Evolutionary conservation across 37 sponge, comb jelly and placozoan species (phyloP).

Genomic region (Halisarca cf. caerulea): DNA sequence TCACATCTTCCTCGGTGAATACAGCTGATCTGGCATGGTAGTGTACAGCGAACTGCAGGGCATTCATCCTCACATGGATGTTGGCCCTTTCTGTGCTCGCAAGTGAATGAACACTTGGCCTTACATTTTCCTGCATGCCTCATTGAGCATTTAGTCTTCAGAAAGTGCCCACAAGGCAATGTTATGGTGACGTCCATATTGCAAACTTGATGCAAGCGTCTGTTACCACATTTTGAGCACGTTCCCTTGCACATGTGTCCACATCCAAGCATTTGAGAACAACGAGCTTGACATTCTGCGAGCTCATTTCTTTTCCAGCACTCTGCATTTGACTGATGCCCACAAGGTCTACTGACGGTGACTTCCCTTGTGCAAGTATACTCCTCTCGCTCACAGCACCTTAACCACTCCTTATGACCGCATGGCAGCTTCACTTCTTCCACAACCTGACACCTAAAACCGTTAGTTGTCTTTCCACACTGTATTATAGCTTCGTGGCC

Average conservation of each 20-base stretch:
- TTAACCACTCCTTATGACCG: conserved; percentile 46
- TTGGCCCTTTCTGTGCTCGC: background rate
- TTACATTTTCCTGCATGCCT: background rate
- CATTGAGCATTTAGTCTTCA: background rate
- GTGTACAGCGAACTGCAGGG: conserved; percentile 1
- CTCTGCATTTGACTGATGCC: background rate
- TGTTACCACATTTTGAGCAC: background rate
- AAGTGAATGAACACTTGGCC: background rate
- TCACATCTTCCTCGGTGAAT: conserved; percentile 34
- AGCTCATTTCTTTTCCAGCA: conserved; percentile 13
- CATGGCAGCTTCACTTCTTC: conserved; percentile 15
- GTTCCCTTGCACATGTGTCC: conserved; percentile 59
- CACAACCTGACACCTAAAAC: background rate
- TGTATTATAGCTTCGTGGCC: background rate
- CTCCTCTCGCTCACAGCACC: too few species aligned
- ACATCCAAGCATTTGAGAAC: conserved; percentile 50
- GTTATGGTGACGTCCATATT: background rate
- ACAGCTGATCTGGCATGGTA: conserved; percentile 48
- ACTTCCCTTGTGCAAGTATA: background rate
- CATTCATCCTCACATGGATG: background rate
- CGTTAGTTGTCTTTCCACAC: conserved; percentile 3
- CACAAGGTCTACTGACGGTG: background rate
- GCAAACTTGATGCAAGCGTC: conserved; percentile 4
- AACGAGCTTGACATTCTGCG: conserved; percentile 2
- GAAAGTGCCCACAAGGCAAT: conserved; percentile 58